phyloP scores from a whole-genome alignment of 2,888 invertebrate genomes.

The Drosophila histrio region DNA sequence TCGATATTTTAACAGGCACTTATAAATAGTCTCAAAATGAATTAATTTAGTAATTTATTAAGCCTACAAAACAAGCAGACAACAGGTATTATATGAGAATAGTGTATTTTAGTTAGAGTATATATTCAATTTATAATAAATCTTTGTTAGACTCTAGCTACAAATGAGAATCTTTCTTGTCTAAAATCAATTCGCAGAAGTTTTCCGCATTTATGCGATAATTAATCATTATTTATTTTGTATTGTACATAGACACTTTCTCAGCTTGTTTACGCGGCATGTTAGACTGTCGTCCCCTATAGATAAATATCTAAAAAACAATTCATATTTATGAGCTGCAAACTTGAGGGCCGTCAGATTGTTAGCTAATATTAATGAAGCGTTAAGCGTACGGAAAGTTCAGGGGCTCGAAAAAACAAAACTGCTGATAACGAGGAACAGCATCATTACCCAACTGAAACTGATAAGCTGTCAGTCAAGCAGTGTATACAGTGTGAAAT shows the following conservation, averaged over 20 bases:
- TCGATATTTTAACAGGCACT: neutral
- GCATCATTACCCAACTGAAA: constrained; percentile 18
- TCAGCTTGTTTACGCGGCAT: constrained; percentile 17
- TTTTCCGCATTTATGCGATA: constrained; percentile 12
- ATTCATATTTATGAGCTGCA: constrained; percentile 49
- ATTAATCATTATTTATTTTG: constrained; percentile 9
- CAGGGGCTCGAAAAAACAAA: constrained; percentile 34
- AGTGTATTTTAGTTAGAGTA: too few species aligned
- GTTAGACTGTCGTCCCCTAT: constrained; percentile 2
- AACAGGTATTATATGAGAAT: too few species aligned
- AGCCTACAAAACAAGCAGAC: neutral
- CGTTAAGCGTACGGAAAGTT: constrained; percentile 19
- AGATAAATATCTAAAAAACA: constrained; percentile 11
- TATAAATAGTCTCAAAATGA: too few species aligned
- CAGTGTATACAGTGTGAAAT: neutral
- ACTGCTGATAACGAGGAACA: constrained; percentile 20
- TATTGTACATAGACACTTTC: constrained; percentile 15
- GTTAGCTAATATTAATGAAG: constrained; percentile 18
- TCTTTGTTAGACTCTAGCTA: too few species aligned
- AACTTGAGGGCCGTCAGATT: constrained; percentile 15
- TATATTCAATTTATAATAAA: too few species aligned
- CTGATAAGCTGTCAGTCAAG: constrained; percentile 43
- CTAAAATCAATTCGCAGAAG: constrained; percentile 5
- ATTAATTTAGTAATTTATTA: neutral
- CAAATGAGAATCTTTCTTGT: constrained; percentile 3